Conservation (phyloP, 2,113 vertebrate genomes). For the Atherinomorus stipes region DNA sequence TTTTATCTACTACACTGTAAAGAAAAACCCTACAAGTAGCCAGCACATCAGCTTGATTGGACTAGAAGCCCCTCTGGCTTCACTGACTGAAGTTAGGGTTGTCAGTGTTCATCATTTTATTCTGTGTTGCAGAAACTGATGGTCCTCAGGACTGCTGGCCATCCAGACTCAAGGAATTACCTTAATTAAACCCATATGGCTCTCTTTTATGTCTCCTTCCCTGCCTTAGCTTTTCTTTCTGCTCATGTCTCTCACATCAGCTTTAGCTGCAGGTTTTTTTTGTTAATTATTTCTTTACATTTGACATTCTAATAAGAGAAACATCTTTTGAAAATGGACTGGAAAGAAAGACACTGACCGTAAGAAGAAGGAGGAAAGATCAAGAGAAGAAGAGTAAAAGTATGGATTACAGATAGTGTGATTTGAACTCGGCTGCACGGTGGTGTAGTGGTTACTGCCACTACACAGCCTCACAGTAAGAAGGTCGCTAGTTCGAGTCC, state of each 20-base stretch:
- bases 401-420: not conserved
- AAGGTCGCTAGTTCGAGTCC: too few relatives aligned
- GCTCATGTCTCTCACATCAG: slow-evolving; percentile 5
- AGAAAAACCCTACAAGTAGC: slow-evolving; percentile 8
- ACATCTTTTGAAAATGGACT: not conserved
- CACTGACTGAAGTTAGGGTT: slow-evolving; percentile 19
- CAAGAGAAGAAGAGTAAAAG: slow-evolving; percentile 7
- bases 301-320: slow-evolving; percentile 1
- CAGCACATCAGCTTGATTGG: slow-evolving; percentile 13
- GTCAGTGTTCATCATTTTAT: slow-evolving; percentile 11
- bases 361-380: not conserved
- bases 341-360: not conserved
- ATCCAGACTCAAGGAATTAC: not conserved
- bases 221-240: not conserved
- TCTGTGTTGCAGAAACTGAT: slow-evolving; percentile 14
- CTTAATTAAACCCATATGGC: slow-evolving; percentile 5
- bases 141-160: not conserved
- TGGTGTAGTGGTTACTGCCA: too few relatives aligned
- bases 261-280: not conserved
- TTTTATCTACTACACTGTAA: slow-evolving; percentile 22
- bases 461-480: too few relatives aligned
- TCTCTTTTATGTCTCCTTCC: not conserved
- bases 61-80: slow-evolving; percentile 18
- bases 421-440: too few relatives aligned
- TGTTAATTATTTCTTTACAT: not conserved